Evolutionary conservation across 2,113 vertebrate species (phyloP), one percentile per base, ranked within the genome.

Genomic region (Silurus glanis): DNA sequence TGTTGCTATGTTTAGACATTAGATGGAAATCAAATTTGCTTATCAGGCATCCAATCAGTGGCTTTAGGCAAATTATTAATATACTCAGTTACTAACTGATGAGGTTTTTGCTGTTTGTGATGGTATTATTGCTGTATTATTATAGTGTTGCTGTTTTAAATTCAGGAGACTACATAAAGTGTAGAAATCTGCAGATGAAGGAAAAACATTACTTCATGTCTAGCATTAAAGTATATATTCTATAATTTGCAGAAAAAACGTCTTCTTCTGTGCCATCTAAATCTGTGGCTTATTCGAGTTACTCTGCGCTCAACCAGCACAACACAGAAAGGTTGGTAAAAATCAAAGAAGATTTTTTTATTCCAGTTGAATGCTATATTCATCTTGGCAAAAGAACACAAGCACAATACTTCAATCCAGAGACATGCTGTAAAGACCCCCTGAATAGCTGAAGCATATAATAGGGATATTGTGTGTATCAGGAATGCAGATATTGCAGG

Each of bases 161-260:
- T 53, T 47, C 10, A 61, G n/a, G 45, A 53, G 6, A 21, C 76
- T 21, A 28, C 56, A 55, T 21, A 71, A 10, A 37, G 12, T 5
- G 72, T 45, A 61, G 10, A 83, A 8, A 74, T 21, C 1, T 21
- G 25, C 19, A 45, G 25, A 58, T 45, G 5, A 3, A 61, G 12
- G 12, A 23, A 23, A 56, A 56, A 5, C 23, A 6, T 55, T 28
- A 47, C 51, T 69, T 51, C 61, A n/a, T 85, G 23, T 74, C 61
- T 75, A 37, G 53, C 6, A 14, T n/a, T 83, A 64, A 37, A 17
- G 0, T 67, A 8, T 55, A 75, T 55, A 5, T 21, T 82, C 45
- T 89, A 16, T 89, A 25, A 55, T 89, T 84, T 61, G 0, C 91
- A 98, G 97, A 97, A 76, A 97, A 93, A 87, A 55, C 17, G n/a